phyloP scores from a whole-genome alignment of 37 sponge, comb jelly and placozoan genomes.

The Mnemiopsis leidyi region DNA sequence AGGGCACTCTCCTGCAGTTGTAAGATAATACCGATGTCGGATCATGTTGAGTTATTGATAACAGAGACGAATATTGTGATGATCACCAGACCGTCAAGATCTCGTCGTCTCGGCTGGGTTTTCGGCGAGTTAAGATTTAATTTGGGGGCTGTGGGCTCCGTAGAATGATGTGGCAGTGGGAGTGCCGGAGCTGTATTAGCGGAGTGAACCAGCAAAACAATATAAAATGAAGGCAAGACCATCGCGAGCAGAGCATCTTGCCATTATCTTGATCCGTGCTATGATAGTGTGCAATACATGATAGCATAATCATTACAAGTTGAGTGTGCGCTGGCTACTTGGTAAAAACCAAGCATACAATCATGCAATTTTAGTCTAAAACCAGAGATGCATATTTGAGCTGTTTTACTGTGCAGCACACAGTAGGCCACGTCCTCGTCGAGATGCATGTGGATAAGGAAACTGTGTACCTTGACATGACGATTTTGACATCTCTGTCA shows the following conservation, averaged over 20 bases:
- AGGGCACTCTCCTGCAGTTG: too few relatives aligned
- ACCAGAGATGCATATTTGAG: constrained; percentile 42
- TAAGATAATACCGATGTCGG: background rate
- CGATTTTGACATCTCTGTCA: too few relatives aligned
- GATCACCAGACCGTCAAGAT: background rate
- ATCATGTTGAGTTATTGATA: background rate
- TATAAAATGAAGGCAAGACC: background rate
- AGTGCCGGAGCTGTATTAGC: background rate
- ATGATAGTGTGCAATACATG: constrained; percentile 43
- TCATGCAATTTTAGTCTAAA: constrained; percentile 59
- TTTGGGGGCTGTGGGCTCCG: background rate
- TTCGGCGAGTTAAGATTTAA: background rate
- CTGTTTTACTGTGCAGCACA: background rate
- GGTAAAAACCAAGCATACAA: constrained; percentile 64
- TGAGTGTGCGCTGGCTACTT: constrained; percentile 42
- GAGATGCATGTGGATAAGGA: background rate
- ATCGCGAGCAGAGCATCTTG: background rate
- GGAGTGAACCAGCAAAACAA: constrained; percentile 20
- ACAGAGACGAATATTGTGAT: background rate
- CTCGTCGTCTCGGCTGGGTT: background rate
- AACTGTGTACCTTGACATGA: background rate
- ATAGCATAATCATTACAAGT: constrained; percentile 11
- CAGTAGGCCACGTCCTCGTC: background rate
- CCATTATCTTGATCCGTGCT: background rate
- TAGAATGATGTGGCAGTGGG: background rate